phyloP scores from a whole-genome alignment of 2,888 invertebrate genomes.

The Drosophila vallismaia region DNA sequence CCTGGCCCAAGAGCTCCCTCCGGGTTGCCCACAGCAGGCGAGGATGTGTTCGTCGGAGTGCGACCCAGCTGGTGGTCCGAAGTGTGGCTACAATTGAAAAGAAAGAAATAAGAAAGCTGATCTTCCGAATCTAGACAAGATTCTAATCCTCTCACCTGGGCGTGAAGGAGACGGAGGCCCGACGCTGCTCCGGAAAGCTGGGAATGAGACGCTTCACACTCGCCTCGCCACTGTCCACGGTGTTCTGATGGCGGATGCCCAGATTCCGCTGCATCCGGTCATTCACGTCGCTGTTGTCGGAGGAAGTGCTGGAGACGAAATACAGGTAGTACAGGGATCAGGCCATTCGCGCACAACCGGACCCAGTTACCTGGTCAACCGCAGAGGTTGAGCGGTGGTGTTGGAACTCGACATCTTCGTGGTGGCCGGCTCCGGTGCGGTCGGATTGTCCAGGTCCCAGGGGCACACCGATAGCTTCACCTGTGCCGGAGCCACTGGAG shows the following conservation, averaged over 20 bases:
- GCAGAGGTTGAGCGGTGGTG: conserved; percentile 41
- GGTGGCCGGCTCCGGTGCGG: neutral
- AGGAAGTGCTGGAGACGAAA: conserved; percentile 80
- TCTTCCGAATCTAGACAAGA: neutral
- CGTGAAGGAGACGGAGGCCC: conserved; percentile 82
- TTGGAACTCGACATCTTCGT: conserved; percentile 40
- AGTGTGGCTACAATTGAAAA: conserved; percentile 54
- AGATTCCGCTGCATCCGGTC: conserved; percentile 87
- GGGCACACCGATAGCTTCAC: conserved; percentile 81
- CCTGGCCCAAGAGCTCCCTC: neutral
- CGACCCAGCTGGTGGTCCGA: conserved; percentile 73
- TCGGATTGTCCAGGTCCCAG: conserved; percentile 77
- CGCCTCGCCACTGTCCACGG: conserved; percentile 87
- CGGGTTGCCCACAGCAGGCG: conserved; percentile 61
- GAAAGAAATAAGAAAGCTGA: neutral
- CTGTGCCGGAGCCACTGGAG: conserved; percentile 35
- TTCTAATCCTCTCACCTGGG: conserved; percentile 69
- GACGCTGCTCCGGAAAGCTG: conserved; percentile 81
- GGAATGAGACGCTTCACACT: conserved; percentile 84
- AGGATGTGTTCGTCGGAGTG: conserved; percentile 60
- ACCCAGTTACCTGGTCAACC: conserved; percentile 69
- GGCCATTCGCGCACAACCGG: neutral
- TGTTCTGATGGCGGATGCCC: conserved; percentile 88
- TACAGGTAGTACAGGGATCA: neutral
- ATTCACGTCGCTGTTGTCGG: conserved; percentile 88